phyloP scores from a whole-genome alignment of 2,888 invertebrate genomes.

The Strigamia maritima region DNA sequence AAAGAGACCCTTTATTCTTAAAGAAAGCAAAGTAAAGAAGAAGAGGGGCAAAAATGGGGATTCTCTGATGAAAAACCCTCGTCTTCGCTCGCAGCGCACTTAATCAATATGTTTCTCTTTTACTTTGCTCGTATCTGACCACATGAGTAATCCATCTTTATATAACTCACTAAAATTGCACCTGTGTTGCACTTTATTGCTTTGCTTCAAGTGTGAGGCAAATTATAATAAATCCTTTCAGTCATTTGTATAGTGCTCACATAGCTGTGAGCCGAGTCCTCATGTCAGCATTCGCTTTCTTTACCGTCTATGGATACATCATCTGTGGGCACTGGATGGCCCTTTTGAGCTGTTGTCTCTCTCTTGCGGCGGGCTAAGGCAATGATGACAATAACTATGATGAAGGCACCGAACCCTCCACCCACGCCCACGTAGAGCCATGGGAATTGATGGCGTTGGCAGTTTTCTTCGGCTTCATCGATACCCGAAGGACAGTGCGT shows the following conservation, averaged over 20 bases:
- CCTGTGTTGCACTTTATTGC: background rate
- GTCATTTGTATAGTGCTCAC: slow-evolving; percentile 30
- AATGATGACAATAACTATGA: slow-evolving; percentile 41
- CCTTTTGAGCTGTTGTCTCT: slow-evolving; percentile 43
- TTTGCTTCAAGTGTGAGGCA: slow-evolving; percentile 8
- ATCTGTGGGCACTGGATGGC: slow-evolving; percentile 43
- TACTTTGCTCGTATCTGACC: slow-evolving; percentile 3
- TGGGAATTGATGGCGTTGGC: slow-evolving; percentile 40
- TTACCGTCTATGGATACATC: slow-evolving; percentile 42
- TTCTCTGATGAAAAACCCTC: slow-evolving; percentile 21
- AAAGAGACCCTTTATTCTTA: slow-evolving; percentile 34
- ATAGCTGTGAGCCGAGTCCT: slow-evolving; percentile 26
- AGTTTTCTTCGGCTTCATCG: slow-evolving; percentile 37
- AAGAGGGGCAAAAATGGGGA: background rate
- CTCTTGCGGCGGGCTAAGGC: slow-evolving; percentile 42
- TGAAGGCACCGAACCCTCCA: slow-evolving; percentile 42
- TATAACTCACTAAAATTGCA: slow-evolving; percentile 7
- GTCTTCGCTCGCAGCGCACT: background rate
- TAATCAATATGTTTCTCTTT: background rate
- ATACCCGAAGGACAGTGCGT: slow-evolving; percentile 47
- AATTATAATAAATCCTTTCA: slow-evolving; percentile 10
- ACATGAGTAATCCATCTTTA: background rate
- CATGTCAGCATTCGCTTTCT: slow-evolving; percentile 42
- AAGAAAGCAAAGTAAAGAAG: slow-evolving; percentile 30
- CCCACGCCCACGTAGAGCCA: slow-evolving; percentile 44